Evolutionary conservation across 2,113 vertebrate species (phyloP), one percentile per base, ranked within the genome.

Genomic region (Percina caprodes): DNA sequence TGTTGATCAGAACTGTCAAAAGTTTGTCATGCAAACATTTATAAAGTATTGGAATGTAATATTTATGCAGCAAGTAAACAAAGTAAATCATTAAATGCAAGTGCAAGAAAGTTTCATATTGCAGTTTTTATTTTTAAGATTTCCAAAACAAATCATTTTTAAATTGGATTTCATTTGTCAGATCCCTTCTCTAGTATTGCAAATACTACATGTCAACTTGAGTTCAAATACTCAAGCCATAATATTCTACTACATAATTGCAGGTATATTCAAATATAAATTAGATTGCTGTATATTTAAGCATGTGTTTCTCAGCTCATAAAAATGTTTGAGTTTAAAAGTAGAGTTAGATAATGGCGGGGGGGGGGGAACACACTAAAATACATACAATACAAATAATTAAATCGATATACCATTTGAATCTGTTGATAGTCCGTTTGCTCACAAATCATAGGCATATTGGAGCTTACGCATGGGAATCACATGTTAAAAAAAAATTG

Each of bases 1-100:
- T 84, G 42, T 45, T 61, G 15, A 30, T 21, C 33, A n/a, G 18
- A 80, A 19, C 12, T 77, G 24, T 14, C 46, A 24, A 56, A 51
- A 11, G 7, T 33, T 61, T 42, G 15, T 23, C 24, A n/a, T 45
- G 30, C 7, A 58, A 46, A 77, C 7, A 19, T 23, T 23, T 69
- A 13, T 56, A 2, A 7, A 19, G 21, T 58, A 23, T 49, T 49
- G 58, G 3, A 39, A 69, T 49, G 30, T 3, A 6, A 10, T 55
- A 12, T 60, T 52, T 8, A 24, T 15, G 19, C 7, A n/a, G 3
- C 9, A 9, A 78, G n/a, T 54, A 18, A 61, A 66, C 4, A 58
- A 12, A 52, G 26, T 54, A 14, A 55, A 45, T 33, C 19, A 33
- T 46, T 19, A 6, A 52, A 55, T 55, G 0, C 15, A 10, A 51